phyloP scores from a whole-genome alignment of 2,888 invertebrate species.

The Thera obeliscata region DNA sequence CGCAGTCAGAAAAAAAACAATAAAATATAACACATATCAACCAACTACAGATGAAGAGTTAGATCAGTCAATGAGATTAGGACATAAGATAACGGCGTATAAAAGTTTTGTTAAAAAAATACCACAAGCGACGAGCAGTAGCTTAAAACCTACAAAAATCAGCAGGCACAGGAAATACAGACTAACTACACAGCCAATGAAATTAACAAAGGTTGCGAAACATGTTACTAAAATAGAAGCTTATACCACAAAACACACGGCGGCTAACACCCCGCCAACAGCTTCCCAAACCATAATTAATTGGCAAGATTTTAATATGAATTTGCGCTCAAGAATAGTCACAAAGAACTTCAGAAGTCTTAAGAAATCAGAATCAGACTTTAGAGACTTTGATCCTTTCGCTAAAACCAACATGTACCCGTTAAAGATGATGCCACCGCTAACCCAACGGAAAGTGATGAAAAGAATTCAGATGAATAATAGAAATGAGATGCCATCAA shows the following conservation, averaged over 20 bases:
- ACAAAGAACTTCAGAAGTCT: constrained; percentile 37
- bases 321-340: constrained; percentile 25
- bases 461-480: constrained; percentile 49
- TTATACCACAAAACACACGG: constrained; percentile 1
- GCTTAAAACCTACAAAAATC: background rate
- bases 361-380: constrained; percentile 22
- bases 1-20: constrained; percentile 29
- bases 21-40: constrained; percentile 64
- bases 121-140: background rate
- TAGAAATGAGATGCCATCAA: constrained; percentile 52
- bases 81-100: background rate
- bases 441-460: constrained; percentile 46
- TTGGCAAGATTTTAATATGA: constrained; percentile 12
- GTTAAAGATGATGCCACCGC: constrained; percentile 43
- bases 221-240: constrained; percentile 4
- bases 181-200: constrained; percentile 2
- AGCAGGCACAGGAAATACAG: constrained; percentile 3
- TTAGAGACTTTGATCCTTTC: constrained; percentile 44
- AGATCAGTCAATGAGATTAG: constrained; percentile 35
- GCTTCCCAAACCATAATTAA: background rate
- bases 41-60: constrained; percentile 54
- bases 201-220: background rate
- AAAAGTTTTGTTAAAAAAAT: constrained; percentile 9
- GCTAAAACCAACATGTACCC: constrained; percentile 55
- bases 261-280: background rate